Evolutionary conservation across 2,888 invertebrate species (phyloP).

Genomic region (Dasypolia templi): DNA sequence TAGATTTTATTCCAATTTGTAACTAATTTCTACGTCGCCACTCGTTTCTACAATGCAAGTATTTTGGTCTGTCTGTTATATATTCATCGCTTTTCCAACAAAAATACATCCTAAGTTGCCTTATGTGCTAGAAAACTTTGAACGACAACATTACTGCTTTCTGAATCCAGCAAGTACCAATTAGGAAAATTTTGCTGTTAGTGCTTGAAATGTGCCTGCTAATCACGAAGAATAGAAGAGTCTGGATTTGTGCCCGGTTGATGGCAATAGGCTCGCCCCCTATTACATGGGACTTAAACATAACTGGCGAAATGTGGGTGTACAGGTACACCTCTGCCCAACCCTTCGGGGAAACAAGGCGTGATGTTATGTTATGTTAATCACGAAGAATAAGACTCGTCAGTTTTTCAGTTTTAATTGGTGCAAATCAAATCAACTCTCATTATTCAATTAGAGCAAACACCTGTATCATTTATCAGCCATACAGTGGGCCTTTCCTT

Average conservation of each 20-base stretch:
- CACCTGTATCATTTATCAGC: constrained; percentile 24
- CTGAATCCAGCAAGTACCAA: too few relatives aligned
- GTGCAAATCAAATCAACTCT: constrained; percentile 41
- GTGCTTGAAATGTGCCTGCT: too few relatives aligned
- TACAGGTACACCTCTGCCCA: too few relatives aligned
- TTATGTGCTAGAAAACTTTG: too few relatives aligned
- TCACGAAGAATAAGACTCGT: too few relatives aligned
- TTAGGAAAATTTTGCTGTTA: neutral
- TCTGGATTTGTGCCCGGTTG: too few relatives aligned
- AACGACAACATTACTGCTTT: neutral
- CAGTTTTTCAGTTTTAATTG: constrained; percentile 32
- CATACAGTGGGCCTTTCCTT: constrained; percentile 24
- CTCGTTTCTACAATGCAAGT: neutral
- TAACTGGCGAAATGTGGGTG: too few relatives aligned
- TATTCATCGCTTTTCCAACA: neutral
- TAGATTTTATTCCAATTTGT: neutral
- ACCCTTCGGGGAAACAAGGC: too few relatives aligned
- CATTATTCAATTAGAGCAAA: constrained; percentile 22
- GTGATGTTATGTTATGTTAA: too few relatives aligned
- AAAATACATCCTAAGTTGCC: neutral
- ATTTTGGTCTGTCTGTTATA: neutral
- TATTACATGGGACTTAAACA: too few relatives aligned
- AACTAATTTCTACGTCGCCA: neutral
- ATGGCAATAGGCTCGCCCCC: too few relatives aligned
- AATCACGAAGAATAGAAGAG: too few relatives aligned